phyloP scores from a whole-genome alignment of 92 coral and sea anemone genomes.

The Ricordea florida region DNA sequence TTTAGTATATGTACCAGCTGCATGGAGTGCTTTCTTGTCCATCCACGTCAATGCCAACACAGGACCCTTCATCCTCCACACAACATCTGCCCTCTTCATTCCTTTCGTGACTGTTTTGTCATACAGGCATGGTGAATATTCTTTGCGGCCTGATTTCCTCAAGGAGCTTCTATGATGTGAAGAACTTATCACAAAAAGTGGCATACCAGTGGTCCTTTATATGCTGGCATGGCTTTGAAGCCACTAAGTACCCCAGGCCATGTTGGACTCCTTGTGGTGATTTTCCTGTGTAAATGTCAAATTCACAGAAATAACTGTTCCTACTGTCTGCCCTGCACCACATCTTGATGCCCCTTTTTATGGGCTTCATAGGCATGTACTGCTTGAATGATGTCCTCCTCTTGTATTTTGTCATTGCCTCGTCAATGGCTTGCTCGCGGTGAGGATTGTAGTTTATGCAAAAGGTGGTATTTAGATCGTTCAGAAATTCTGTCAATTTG shows the following conservation, averaged over 20 bases:
- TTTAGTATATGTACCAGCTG: background rate
- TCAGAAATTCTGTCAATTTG: conserved; percentile 38
- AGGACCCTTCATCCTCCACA: conserved; percentile 2
- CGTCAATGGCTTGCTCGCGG: conserved; percentile 24
- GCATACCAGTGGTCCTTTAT: conserved; percentile 6
- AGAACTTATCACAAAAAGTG: conserved; percentile 43
- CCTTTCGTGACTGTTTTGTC: background rate
- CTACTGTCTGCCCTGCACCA: conserved; percentile 29
- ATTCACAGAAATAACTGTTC: conserved; percentile 5
- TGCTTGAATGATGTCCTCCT: background rate
- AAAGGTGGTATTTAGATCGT: conserved; percentile 5
- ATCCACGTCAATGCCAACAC: conserved; percentile 1
- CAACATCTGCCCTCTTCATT: background rate
- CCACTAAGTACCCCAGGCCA: conserved; percentile 18
- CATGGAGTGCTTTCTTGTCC: conserved; percentile 11
- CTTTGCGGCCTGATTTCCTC: conserved; percentile 21
- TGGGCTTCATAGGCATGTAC: conserved; percentile 45
- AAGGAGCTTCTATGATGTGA: conserved; percentile 1
- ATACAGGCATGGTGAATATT: background rate
- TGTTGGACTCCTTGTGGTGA: background rate
- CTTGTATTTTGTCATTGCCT: conserved; percentile 43
- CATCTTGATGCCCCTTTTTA: conserved; percentile 31
- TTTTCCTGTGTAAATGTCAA: conserved; percentile 45
- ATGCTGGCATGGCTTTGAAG: background rate
- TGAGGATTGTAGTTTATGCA: background rate